These are phyloP conservation scores for Ctenicera cuprea DNA, from an alignment of 2,888 invertebrate species.

Conservation along the genomic window DNA sequence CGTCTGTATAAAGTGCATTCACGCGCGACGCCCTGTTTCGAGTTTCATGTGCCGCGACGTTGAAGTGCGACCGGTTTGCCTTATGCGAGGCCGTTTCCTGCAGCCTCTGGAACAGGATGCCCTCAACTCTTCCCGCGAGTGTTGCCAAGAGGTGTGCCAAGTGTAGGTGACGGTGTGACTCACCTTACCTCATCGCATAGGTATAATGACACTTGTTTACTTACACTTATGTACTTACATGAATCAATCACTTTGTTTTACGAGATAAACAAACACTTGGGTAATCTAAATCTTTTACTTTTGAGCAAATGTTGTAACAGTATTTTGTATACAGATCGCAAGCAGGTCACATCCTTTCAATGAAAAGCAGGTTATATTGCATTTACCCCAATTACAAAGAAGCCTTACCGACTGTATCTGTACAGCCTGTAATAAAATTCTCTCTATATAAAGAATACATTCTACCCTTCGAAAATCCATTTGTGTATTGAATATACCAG, in stretches of 20 bases:
- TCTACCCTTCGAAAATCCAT: too few species aligned
- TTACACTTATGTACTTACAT: constrained; percentile 24
- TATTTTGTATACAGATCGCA: too few species aligned
- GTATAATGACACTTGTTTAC: constrained; percentile 48
- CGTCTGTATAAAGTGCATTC: constrained; percentile 54
- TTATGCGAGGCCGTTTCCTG: constrained; percentile 41
- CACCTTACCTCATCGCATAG: constrained; percentile 39
- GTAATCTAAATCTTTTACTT: neutral
- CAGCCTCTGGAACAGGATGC: constrained; percentile 42
- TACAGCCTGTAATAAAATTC: constrained; percentile 18
- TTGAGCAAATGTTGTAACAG: neutral
- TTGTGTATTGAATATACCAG: too few species aligned
- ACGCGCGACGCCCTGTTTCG: constrained; percentile 56
- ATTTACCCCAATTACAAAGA: neutral
- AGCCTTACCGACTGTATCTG: neutral
- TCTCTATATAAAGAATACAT: neutral
- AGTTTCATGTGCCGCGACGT: constrained; percentile 48
- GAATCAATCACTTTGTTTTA: constrained; percentile 7
- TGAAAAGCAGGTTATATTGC: neutral
- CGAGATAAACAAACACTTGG: neutral
- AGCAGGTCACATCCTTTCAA: too few species aligned
- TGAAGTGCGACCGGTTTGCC: constrained; percentile 37
- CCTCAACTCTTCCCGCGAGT: constrained; percentile 33
- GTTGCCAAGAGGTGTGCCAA: constrained; percentile 41
- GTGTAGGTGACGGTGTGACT: constrained; percentile 53